A percentile compares a stretch with the other conserved stretches of the same genome.
Evolutionary conservation across 2,888 invertebrate genomes (phyloP).

Genomic region (Diaperis boleti): DNA sequence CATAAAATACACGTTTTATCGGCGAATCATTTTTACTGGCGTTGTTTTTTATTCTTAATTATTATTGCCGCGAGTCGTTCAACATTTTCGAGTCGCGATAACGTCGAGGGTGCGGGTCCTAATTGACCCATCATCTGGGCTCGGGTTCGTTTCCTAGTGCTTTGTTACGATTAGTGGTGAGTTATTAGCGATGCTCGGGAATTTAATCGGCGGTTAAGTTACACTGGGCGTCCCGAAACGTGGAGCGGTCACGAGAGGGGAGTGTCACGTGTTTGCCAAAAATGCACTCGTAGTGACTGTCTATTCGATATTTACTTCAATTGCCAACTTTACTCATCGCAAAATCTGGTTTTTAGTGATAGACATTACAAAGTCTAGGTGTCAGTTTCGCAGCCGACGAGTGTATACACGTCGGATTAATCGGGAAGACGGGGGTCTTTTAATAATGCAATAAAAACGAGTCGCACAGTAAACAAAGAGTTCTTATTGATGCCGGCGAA

Average conservation of each 20-base stretch:
- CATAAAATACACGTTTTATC: slow-evolving; percentile 46
- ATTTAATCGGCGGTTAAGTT: too few species aligned
- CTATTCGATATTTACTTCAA: too few species aligned
- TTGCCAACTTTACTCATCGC: too few species aligned
- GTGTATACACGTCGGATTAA: slow-evolving; percentile 41
- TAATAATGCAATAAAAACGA: slow-evolving; percentile 43
- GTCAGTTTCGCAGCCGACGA: too few species aligned
- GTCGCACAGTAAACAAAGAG: slow-evolving; percentile 41
- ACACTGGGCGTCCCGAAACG: too few species aligned
- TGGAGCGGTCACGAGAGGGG: too few species aligned
- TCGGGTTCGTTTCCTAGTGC: not conserved
- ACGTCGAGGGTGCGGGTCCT: slow-evolving; percentile 1
- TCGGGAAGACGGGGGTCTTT: slow-evolving; percentile 33
- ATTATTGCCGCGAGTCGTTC: slow-evolving; percentile 21
- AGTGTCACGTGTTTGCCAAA: too few species aligned
- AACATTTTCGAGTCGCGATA: slow-evolving; percentile 8
- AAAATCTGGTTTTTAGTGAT: too few species aligned
- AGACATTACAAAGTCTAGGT: too few species aligned
- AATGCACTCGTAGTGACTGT: too few species aligned
- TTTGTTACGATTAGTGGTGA: slow-evolving; percentile 21
- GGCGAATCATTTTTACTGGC: slow-evolving; percentile 29
- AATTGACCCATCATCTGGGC: slow-evolving; percentile 21
- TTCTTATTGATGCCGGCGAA: slow-evolving; percentile 37
- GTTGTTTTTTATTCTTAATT: slow-evolving; percentile 37
- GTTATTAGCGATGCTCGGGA: too few species aligned